Conservation (phyloP, 53 echinoderm and acorn worm species). For the Echinometra lucunter region DNA sequence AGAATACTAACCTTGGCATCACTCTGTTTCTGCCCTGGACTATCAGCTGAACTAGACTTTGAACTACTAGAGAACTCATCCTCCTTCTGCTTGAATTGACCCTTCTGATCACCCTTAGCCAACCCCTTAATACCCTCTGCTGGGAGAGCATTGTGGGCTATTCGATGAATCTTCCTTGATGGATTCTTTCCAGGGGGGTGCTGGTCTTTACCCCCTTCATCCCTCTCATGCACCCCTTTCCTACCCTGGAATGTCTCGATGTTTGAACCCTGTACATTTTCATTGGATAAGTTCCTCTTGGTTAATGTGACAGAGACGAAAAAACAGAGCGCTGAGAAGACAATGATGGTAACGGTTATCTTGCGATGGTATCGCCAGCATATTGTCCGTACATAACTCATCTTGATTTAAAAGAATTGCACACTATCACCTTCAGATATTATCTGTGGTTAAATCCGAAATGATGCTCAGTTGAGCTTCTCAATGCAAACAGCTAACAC, state of each 20-base stretch:
- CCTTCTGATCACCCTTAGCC: not conserved
- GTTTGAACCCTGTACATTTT: slow-evolving; percentile 24
- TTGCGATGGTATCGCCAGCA: slow-evolving; percentile 47
- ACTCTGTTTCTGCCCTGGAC: slow-evolving; percentile 24
- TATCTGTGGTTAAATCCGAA: not conserved
- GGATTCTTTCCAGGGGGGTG: not conserved
- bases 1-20: slow-evolving; percentile 37
- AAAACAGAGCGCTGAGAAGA: not conserved
- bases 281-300: not conserved
- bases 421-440: not conserved
- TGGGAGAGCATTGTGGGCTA: slow-evolving; percentile 40
- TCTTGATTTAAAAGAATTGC: not conserved
- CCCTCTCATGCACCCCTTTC: not conserved
- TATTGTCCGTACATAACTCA: slow-evolving; percentile 20
- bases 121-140: slow-evolving; percentile 33
- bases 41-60: slow-evolving; percentile 5
- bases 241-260: slow-evolving; percentile 14
- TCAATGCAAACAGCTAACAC: no score
- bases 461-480: no score
- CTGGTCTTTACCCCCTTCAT: not conserved
- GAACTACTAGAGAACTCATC: slow-evolving; percentile 8
- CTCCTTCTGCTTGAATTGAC: slow-evolving; percentile 13
- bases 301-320: slow-evolving; percentile 6
- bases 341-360: not conserved
- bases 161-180: slow-evolving; percentile 44